Conservation (phyloP, 2,797 vertebrate species). For the Orestias chungarensis region DNA sequence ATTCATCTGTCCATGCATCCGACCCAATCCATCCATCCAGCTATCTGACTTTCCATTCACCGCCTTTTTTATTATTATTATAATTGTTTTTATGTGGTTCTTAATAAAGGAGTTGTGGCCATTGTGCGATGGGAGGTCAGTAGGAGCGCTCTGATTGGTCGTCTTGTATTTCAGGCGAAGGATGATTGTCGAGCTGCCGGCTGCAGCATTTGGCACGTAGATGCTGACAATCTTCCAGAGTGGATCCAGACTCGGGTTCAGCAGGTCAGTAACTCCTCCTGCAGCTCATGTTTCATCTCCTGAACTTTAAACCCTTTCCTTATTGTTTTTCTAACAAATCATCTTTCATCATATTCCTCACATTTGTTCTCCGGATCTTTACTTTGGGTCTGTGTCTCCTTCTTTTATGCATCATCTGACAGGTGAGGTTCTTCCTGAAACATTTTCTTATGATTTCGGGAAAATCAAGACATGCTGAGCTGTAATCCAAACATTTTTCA, state of each 20-base stretch:
- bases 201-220: constrained; percentile 77
- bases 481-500: background rate
- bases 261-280: constrained; percentile 57
- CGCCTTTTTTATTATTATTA: no score
- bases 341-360: background rate
- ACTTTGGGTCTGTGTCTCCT: no score
- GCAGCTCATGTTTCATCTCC: background rate
- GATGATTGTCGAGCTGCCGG: constrained; percentile 46
- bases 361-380: background rate
- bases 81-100: no score
- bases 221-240: constrained; percentile 71
- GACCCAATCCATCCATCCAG: no score
- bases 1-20: no score
- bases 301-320: background rate
- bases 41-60: no score
- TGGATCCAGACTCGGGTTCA: constrained; percentile 74
- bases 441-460: background rate
- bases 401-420: background rate
- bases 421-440: background rate
- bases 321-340: background rate
- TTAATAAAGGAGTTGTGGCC: no score
- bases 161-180: constrained; percentile 27
- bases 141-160: background rate
- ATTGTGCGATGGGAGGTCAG: no score
- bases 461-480: background rate